These are phyloP conservation scores for Drosophila glabriapex DNA, from an alignment of 2,888 invertebrate genomes.

Conservation along the genomic window DNA sequence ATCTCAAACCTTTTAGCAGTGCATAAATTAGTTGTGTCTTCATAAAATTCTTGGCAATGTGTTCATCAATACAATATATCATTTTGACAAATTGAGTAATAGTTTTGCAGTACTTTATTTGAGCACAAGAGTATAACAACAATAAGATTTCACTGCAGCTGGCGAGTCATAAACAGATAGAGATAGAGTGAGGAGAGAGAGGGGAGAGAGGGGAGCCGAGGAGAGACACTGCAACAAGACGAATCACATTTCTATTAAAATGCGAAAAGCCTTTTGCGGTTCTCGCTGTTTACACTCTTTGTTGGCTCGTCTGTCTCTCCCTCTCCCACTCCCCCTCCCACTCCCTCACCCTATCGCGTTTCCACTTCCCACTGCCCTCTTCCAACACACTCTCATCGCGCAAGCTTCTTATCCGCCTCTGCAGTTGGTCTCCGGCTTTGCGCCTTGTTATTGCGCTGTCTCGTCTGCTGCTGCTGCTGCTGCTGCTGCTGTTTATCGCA, in stretches of 20 bases:
- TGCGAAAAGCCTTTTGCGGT: slow-evolving; percentile 78
- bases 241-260: slow-evolving; percentile 79
- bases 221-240: slow-evolving; percentile 49
- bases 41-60: neutral
- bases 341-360: neutral
- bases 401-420: slow-evolving; percentile 39
- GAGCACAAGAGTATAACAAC: slow-evolving; percentile 44
- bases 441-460: slow-evolving; percentile 72
- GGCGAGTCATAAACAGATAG: slow-evolving; percentile 8
- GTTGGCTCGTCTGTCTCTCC: slow-evolving; percentile 25
- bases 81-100: slow-evolving; percentile 24
- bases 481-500: slow-evolving; percentile 61
- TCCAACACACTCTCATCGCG: neutral
- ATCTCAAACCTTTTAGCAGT: slow-evolving; percentile 1
- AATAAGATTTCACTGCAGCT: slow-evolving; percentile 38
- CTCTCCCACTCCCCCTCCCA: neutral
- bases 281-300: slow-evolving; percentile 57
- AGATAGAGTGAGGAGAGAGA: neutral
- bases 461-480: slow-evolving; percentile 16
- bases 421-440: slow-evolving; percentile 36
- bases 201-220: neutral
- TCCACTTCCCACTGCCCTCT: neutral
- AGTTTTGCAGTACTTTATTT: slow-evolving; percentile 16
- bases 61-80: neutral
- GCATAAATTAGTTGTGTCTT: slow-evolving; percentile 5